phyloP scores from a whole-genome alignment of 2,888 invertebrate genomes.

The Diarsia rubi region DNA sequence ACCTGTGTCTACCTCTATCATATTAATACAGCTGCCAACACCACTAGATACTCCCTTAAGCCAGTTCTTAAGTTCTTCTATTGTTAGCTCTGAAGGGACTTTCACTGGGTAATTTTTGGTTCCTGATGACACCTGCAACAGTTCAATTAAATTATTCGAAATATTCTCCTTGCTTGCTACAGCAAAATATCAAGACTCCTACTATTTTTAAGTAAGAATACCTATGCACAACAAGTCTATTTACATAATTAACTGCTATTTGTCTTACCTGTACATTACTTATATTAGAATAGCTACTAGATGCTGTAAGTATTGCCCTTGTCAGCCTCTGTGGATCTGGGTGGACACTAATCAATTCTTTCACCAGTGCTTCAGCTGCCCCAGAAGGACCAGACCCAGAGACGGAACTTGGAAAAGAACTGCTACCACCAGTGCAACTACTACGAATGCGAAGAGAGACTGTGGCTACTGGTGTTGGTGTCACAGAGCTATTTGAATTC shows the following conservation, averaged over 20 bases:
- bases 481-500: constrained; percentile 77
- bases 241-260: not conserved
- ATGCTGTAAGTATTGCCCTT: constrained; percentile 89
- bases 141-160: not conserved
- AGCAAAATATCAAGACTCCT: not conserved
- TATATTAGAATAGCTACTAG: constrained; percentile 88
- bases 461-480: constrained; percentile 75
- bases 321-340: constrained; percentile 89
- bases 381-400: constrained; percentile 82
- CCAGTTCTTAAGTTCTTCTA: constrained; percentile 88
- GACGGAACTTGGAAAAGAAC: constrained; percentile 77
- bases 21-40: constrained; percentile 90
- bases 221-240: not conserved
- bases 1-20: constrained; percentile 89
- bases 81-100: constrained; percentile 88
- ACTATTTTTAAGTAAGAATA: not conserved
- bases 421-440: constrained; percentile 85
- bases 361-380: constrained; percentile 83
- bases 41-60: constrained; percentile 88
- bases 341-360: constrained; percentile 86
- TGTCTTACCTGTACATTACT: constrained; percentile 84
- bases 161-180: not conserved
- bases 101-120: constrained; percentile 90
- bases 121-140: constrained; percentile 80
- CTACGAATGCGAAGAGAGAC: constrained; percentile 80